Evolutionary conservation across 2,888 invertebrate genomes (phyloP), one percentile per base, ranked within the genome.

Genomic region (Chloroclysta siterata): DNA sequence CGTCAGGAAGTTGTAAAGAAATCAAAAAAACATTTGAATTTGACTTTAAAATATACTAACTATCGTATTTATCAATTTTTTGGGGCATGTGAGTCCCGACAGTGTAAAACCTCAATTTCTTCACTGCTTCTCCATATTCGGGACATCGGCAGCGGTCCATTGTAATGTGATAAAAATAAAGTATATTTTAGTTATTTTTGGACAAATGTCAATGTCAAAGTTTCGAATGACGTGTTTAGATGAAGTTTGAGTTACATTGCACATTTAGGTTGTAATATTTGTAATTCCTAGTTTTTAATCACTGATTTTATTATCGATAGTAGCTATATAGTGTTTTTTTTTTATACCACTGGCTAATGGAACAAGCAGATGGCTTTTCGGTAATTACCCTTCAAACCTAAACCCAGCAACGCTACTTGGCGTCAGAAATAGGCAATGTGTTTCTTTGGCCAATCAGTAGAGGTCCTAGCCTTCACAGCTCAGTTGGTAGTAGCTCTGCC

Each of bases 141-240:
- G 78, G 73, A 50, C 92, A 92, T 6, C 89, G 84, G 66, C 92
- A 92, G 36, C 90, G 81, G 66, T 91, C 92, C 92, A 92, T 92
- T 60, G 47, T 42, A 55, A 53, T 36, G 10, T 0, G 17, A 47
- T 11, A 47, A 47, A 52, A 60, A 63, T 46, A 41, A 33, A 55
- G 17, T 13, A 50, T 33, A 28, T 11, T 55, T 11, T 39, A 11
- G 36, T 39, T 39, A 8, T 51, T 41, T 59, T 42, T 50, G 39
- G 33, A 44, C 51, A 60, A 33, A 64, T 56, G 64, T 60, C 60
- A 64, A 53, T 53, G 47, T 52, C n/a, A 62, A 63, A 60, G 59
- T 42, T 42, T 59, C 44, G 11, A 11, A 15, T 44, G 14, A 15
- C 44, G 50, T 44, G 8, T 33, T 33, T 2, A 33, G 6, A 8